Evolutionary conservation across 2,888 invertebrate species (phyloP), one percentile per base, ranked within the genome.

Genomic region (Uropetala carovei): DNA sequence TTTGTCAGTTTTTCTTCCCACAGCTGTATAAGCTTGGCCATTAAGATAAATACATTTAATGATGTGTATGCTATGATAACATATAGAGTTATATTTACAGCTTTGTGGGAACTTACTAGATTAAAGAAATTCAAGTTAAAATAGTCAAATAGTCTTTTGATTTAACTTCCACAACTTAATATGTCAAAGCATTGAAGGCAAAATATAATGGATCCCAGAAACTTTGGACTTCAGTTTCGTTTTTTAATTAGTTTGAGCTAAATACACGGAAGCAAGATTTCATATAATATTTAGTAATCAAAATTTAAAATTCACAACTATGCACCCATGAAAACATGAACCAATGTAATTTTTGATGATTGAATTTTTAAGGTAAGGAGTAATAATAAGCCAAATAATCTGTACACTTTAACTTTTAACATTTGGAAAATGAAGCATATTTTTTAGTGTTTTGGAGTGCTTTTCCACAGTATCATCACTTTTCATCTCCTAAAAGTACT

Each of bases 271-370:
- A 27, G 22, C 13, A 11, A 75, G 22, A 27, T 18, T 27, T 11
- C 13, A 14, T 75, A 9, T 27, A 10, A 13, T 75, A 27, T 10
- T 27, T 27, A 22, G 9, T 27, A 75, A 27, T 75, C 27, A 13
- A 75, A 27, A 75, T 27, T 13, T 18, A n/a, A 5, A n/a, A 8
- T n/a, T 68, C 68, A 68, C 68, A 13, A 27, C 75, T 75, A 27
- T 75, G 27, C 75, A 75, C 27, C 75, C 75, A 75, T 75, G 75
- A 75, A 27, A 27, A 18, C 18, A 68, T 68, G 68, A 68, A 64
- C 75, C 75, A n/a, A 22, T 75, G 75, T 27, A 75, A 27, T 75
- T 75, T 27, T 75, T 22, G 75, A 75, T 75, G 75, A 75, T 75
- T 75, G 27, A 75, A 27, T 27, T 22, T 43, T 75, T 27, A 75